Conservation (phyloP, 2,888 invertebrate genomes). For the Ecdyonurus torrentis region DNA sequence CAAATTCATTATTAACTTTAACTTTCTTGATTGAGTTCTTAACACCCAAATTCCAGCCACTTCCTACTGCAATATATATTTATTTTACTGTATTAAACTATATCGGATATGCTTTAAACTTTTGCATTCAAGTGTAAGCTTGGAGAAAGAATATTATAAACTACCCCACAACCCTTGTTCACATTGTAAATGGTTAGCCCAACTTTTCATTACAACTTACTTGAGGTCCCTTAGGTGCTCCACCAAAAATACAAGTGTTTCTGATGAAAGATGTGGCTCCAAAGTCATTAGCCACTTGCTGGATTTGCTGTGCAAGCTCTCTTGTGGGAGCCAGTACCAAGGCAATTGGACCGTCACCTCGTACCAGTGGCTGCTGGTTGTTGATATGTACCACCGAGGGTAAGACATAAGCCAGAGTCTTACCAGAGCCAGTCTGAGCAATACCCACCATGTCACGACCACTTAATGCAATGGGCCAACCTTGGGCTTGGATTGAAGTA, state of each 20-base stretch:
- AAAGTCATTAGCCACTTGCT: slow-evolving; percentile 85
- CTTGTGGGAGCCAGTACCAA: slow-evolving; percentile 83
- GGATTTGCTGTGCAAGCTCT: slow-evolving; percentile 85
- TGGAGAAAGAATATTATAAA: too few relatives aligned
- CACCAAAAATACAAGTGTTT: slow-evolving; percentile 95
- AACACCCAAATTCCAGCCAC: too few relatives aligned
- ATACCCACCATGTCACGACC: slow-evolving; percentile 72
- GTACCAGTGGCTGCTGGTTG: slow-evolving; percentile 63
- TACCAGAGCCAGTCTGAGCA: slow-evolving; percentile 71
- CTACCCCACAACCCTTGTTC: too few relatives aligned
- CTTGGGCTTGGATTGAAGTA: slow-evolving; percentile 70
- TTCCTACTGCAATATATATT: too few relatives aligned
- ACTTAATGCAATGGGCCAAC: slow-evolving; percentile 74
- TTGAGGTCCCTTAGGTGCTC: slow-evolving; percentile 92
- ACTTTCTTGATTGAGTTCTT: too few relatives aligned
- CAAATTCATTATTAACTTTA: too few relatives aligned
- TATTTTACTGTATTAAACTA: too few relatives aligned
- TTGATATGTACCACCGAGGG: slow-evolving; percentile 94
- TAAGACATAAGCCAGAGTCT: slow-evolving; percentile 69
- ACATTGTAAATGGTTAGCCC: too few relatives aligned
- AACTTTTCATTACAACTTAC: too few relatives aligned
- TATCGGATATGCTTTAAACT: too few relatives aligned
- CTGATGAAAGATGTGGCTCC: slow-evolving; percentile 72
- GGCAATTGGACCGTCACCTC: slow-evolving; percentile 90
- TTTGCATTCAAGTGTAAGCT: too few relatives aligned